phyloP scores from a whole-genome alignment of 2,113 vertebrate genomes.

The Silurus asotus region DNA sequence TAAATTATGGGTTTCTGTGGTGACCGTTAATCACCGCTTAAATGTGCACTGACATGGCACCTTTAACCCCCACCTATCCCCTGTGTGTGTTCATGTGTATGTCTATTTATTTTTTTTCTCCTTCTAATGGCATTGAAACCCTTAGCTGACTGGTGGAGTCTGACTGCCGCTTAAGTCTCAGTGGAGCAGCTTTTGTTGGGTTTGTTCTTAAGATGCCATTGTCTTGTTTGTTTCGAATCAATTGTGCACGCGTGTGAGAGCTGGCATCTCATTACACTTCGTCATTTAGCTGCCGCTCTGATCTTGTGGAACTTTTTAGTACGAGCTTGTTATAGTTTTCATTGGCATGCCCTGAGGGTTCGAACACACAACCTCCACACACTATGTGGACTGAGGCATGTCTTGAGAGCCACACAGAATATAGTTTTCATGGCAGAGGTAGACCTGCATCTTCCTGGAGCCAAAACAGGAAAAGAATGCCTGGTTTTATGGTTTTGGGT shows the following conservation, averaged over 20 bases:
- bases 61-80: conserved; percentile 54
- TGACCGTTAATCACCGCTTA: conserved; percentile 68
- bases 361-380: background rate
- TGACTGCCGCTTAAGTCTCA: conserved; percentile 21
- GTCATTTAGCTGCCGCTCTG: background rate
- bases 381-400: no score
- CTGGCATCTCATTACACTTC: conserved; percentile 14
- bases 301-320: background rate
- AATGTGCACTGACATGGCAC: conserved; percentile 64
- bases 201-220: conserved; percentile 13
- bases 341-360: background rate
- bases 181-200: conserved; percentile 10
- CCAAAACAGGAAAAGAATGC: no score
- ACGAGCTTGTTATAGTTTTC: background rate
- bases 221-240: background rate
- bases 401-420: no score
- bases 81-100: conserved; percentile 9
- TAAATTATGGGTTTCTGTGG: conserved; percentile 67
- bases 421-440: no score
- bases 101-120: conserved; percentile 27
- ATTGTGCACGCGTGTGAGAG: background rate
- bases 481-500: no score
- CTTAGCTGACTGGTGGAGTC: conserved; percentile 42
- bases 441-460: no score
- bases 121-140: conserved; percentile 46